These are phyloP conservation scores for Perognathus longimembris DNA, from an alignment of 2,113 vertebrate species.

Conservation along the genomic window DNA sequence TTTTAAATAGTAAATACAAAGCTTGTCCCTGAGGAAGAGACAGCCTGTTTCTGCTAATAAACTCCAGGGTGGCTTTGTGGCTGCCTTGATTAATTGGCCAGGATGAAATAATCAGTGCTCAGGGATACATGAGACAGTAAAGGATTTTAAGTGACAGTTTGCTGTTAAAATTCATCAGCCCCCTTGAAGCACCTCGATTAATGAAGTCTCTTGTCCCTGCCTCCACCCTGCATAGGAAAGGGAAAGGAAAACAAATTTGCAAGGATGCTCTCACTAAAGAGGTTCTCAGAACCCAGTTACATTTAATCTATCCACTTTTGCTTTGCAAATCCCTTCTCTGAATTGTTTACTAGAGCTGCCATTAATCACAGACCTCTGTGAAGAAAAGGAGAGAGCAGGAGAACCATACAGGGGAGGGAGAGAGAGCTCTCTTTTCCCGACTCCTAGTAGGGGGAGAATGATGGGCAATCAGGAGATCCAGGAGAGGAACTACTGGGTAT, in stretches of 20 bases:
- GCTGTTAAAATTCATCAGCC: constrained; percentile 83
- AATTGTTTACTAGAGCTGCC: constrained; percentile 49
- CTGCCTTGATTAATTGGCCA: constrained; percentile 87
- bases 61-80: constrained; percentile 75
- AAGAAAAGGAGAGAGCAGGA: constrained; percentile 28
- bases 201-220: constrained; percentile 78
- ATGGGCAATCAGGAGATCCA: neutral
- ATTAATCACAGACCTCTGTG: constrained; percentile 79
- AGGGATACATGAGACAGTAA: constrained; percentile 81
- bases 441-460: constrained; percentile 26
- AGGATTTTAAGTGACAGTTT: constrained; percentile 87
- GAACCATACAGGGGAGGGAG: neutral
- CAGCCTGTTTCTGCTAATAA: constrained; percentile 77
- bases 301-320: constrained; percentile 82
- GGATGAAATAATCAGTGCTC: constrained; percentile 84
- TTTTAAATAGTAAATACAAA: neutral
- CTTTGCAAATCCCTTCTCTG: constrained; percentile 78
- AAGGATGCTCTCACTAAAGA: constrained; percentile 82
- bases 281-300: constrained; percentile 71
- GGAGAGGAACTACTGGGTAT: constrained; percentile 41
- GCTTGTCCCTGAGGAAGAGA: constrained; percentile 54
- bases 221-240: constrained; percentile 26
- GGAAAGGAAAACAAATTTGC: constrained; percentile 78
- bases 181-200: constrained; percentile 85
- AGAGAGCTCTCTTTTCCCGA: neutral